Base-by-base conservation (phyloP, 2,888 invertebrate species). In the Epiblema foenella region DNA sequence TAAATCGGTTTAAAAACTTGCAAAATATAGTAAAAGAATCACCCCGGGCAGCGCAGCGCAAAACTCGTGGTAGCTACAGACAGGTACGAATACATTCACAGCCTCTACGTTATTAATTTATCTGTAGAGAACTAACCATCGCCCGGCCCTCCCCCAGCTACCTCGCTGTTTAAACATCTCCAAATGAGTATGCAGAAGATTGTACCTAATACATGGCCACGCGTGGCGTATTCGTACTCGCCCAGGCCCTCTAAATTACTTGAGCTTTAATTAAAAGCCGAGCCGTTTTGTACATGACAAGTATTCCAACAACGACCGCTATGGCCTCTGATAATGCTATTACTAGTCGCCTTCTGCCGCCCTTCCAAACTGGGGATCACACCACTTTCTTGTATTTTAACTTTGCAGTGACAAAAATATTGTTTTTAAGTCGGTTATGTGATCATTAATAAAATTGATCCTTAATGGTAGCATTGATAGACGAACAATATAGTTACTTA, bases 111-210 rank as follows among this genome's bases (percentile, higher is more conserved):
- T 93, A 93, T 93, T 93, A 93, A 93, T 93, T 92, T 93, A 93
- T 92, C 90, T 91, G 90, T 90, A 89, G 89, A 85, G 91, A 93
- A 93, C 93, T 93, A 92, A 93, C 91, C 91, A 87, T 86, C 84
- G 85, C 88, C 85, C 84, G 78, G 81, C 83, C 79, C 81, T 79
- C 81, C 82, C 83, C 77, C 71, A 74, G 74, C 75, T 77, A 77
- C 79, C 80, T 79, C 78, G 77, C 85, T 89, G 90, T 91, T 93
- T 91, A 91, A 93, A 92, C 91, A 91, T 90, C 89, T 89, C 93
- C 86, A 91, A 93, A 91, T 89, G 92, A 91, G 92, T 91, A 91
- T 92, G 92, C 93, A 90, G 89, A 89, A 89, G 88, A 89, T 87
- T 89, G 85, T 87, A 82, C 86, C 86, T 87, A 86, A 88, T 86